Evolutionary conservation across 2,113 vertebrate species (phyloP).

Genomic region (Myrmecobius fasciatus): DNA sequence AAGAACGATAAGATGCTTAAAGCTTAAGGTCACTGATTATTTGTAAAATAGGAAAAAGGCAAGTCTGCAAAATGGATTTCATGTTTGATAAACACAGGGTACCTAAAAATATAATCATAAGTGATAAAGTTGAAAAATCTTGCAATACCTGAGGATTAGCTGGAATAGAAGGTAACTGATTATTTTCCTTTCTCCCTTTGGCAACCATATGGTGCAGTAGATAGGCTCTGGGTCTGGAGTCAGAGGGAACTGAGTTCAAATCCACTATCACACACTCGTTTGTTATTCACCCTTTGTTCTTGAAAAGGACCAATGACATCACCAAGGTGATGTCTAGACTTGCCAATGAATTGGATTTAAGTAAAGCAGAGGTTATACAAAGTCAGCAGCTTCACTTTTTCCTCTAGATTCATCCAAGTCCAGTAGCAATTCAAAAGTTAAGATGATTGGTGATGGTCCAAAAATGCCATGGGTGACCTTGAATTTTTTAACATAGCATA

Average conservation of each 20-base stretch:
- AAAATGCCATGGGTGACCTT: neutral
- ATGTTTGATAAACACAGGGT: slow-evolving; percentile 60
- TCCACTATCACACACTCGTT: neutral
- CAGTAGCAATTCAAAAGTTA: neutral
- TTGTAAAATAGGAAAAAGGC: slow-evolving; percentile 51
- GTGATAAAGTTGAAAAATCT: slow-evolving; percentile 43
- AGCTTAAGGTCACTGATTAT: slow-evolving; percentile 49
- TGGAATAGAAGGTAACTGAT: neutral
- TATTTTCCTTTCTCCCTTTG: neutral
- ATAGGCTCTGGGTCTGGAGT: neutral
- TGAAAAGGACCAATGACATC: neutral
- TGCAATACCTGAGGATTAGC: neutral
- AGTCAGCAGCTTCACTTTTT: neutral
- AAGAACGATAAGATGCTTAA: slow-evolving; percentile 54
- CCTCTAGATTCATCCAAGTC: neutral
- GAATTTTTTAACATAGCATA: neutral
- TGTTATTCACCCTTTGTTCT: neutral
- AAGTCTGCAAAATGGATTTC: slow-evolving; percentile 32
- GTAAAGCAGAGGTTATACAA: neutral
- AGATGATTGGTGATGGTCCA: neutral
- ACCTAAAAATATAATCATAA: slow-evolving; percentile 52
- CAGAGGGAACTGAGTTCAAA: neutral
- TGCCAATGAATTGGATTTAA: neutral
- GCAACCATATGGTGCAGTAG: slow-evolving; percentile 3
- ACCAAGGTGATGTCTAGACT: neutral